These are phyloP conservation scores for Ondatra zibethicus DNA, from an alignment of 2,113 vertebrate genomes.

Conservation along the genomic window DNA sequence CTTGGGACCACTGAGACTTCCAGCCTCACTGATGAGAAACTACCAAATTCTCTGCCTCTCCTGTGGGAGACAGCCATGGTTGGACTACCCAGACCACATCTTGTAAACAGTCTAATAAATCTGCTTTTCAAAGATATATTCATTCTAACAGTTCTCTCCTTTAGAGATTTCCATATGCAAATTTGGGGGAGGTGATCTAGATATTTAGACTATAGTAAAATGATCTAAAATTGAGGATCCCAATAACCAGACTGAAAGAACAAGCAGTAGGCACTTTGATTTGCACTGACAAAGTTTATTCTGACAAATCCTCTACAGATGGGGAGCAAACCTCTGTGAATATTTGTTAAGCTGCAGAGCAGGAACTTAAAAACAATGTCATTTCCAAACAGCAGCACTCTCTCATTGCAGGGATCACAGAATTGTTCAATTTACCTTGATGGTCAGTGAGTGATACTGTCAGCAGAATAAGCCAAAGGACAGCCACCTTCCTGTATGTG, in stretches of 20 bases:
- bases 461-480: background rate
- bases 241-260: background rate
- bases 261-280: background rate
- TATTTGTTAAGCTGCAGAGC: background rate
- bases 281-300: background rate
- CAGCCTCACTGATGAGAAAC: background rate
- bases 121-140: background rate
- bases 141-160: background rate
- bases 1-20: background rate
- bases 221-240: background rate
- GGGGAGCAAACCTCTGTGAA: background rate
- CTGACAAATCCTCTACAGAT: background rate
- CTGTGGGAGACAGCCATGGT: background rate
- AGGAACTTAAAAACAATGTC: slow-evolving; percentile 19
- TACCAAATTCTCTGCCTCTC: background rate
- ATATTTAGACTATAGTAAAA: background rate
- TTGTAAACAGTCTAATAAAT: background rate
- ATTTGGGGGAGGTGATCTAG: background rate
- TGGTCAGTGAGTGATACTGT: background rate
- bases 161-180: background rate
- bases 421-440: background rate
- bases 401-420: background rate
- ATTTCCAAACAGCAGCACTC: background rate
- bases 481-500: background rate
- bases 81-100: background rate